Conservation (phyloP, 1,140 invertebrate genomes). For the Drosophila saltans region DNA sequence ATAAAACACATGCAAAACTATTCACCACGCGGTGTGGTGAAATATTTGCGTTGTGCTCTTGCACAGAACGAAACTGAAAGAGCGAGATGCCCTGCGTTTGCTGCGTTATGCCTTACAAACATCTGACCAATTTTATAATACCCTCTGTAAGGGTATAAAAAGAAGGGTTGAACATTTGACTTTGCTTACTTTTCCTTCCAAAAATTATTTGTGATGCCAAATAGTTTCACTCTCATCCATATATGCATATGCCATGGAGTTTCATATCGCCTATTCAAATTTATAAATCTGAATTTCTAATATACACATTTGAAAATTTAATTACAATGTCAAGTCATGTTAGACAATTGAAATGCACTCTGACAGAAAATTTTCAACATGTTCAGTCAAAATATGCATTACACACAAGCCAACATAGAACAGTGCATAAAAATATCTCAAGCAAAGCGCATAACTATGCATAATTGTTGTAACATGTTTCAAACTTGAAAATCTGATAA, state of each 20-base stretch:
- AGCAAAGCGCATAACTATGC: slow-evolving; percentile 63
- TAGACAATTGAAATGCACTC: slow-evolving; percentile 39
- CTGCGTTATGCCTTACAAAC: too few relatives aligned
- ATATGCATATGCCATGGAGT: too few relatives aligned
- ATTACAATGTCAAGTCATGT: slow-evolving; percentile 26
- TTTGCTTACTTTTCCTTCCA: too few relatives aligned
- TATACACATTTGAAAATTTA: slow-evolving; percentile 4
- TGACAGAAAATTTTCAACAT: slow-evolving; percentile 28
- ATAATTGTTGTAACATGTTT: slow-evolving; percentile 66
- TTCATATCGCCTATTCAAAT: not conserved
- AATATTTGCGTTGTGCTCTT: too few relatives aligned
- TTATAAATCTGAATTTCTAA: slow-evolving; percentile 1
- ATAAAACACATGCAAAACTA: too few relatives aligned
- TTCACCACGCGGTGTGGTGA: too few relatives aligned
- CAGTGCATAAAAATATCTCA: slow-evolving; percentile 51
- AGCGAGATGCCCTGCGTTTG: too few relatives aligned
- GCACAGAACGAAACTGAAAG: too few relatives aligned
- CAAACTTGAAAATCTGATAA: slow-evolving; percentile 68
- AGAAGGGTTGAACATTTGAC: too few relatives aligned
- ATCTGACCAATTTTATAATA: too few relatives aligned
- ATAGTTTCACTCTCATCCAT: not conserved
- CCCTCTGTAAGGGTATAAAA: too few relatives aligned
- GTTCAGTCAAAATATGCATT: slow-evolving; percentile 24
- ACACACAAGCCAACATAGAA: not conserved
- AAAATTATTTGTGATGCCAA: too few relatives aligned